phyloP scores from a whole-genome alignment of 2,888 invertebrate genomes.

The Rhabditophanes sp. region DNA sequence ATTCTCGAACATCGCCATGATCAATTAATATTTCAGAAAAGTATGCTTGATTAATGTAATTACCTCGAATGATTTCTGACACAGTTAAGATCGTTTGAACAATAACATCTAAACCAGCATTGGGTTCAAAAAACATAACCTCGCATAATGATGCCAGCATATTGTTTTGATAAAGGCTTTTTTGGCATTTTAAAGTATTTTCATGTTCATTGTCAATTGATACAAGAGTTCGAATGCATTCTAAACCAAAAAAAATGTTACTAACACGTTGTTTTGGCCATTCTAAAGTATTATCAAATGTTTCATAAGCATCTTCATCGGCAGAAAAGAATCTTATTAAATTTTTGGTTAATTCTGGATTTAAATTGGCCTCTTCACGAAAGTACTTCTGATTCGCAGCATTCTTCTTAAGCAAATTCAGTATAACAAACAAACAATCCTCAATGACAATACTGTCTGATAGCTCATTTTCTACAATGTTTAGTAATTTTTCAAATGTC shows the following conservation, averaged over 20 bases:
- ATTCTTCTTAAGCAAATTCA: constrained; percentile 82
- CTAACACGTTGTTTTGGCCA: constrained; percentile 55
- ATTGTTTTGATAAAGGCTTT: no score
- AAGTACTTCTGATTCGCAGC: constrained; percentile 95
- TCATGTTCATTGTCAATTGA: constrained; percentile 70
- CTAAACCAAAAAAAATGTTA: constrained; percentile 77
- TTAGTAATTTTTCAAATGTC: constrained; percentile 83
- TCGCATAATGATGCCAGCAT: constrained; percentile 66
- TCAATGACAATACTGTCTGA: constrained; percentile 78
- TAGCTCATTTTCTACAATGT: constrained; percentile 77
- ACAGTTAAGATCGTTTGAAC: constrained; percentile 85
- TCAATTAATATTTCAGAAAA: constrained; percentile 54
- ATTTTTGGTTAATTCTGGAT: constrained; percentile 59
- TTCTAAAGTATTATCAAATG: constrained; percentile 47
- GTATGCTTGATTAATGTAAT: constrained; percentile 73
- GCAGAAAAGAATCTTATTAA: constrained; percentile 62
- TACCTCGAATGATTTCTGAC: constrained; percentile 79
- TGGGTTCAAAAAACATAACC: constrained; percentile 73
- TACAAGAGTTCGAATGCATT: constrained; percentile 72
- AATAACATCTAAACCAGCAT: constrained; percentile 84
- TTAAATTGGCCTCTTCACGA: constrained; percentile 81
- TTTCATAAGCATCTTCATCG: constrained; percentile 16
- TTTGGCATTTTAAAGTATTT: constrained; percentile 63
- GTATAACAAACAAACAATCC: constrained; percentile 78
- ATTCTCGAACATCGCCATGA: constrained; percentile 50